Conservation (phyloP, 2,797 vertebrate genomes). For the Lerista edwardsae region DNA sequence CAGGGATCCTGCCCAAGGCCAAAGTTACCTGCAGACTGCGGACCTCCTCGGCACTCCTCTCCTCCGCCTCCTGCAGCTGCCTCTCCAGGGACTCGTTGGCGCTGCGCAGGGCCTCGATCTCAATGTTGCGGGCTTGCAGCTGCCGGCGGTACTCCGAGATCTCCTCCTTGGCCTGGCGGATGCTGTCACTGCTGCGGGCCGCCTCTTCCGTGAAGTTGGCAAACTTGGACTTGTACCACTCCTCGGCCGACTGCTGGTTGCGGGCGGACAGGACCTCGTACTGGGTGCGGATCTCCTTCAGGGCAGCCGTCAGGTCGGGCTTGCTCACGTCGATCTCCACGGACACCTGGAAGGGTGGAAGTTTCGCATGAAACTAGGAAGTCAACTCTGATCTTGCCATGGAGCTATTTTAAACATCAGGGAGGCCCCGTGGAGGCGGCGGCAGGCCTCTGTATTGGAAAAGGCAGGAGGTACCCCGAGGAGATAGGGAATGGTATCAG, state of each 20-base stretch:
- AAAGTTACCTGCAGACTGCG: slow-evolving; percentile 87
- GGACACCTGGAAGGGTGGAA: slow-evolving; percentile 84
- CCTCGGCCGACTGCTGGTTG: slow-evolving; percentile 84
- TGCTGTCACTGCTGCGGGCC: slow-evolving; percentile 79
- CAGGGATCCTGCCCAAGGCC: too few species aligned
- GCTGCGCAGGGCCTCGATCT: slow-evolving; percentile 82
- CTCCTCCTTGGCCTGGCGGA: slow-evolving; percentile 85
- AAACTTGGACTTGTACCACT: slow-evolving; percentile 87
- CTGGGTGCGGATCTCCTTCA: slow-evolving; percentile 66
- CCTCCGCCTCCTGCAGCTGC: slow-evolving; percentile 85
- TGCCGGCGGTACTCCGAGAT: slow-evolving; percentile 84
- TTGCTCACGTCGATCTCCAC: slow-evolving; percentile 88
- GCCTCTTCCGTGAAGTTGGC: slow-evolving; percentile 78
- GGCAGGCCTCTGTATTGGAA: too few species aligned
- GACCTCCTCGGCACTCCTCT: slow-evolving; percentile 78
- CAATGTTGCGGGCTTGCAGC: slow-evolving; percentile 83
- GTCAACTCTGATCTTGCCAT: too few species aligned
- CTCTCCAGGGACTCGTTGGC: slow-evolving; percentile 88
- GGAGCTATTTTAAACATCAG: too few species aligned
- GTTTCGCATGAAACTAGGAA: too few species aligned
- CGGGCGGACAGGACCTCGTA: slow-evolving; percentile 82
- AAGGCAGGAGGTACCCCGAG: too few species aligned
- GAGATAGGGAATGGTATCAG: too few species aligned
- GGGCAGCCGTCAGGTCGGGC: slow-evolving; percentile 89
- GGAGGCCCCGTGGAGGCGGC: too few species aligned